Conservation (phyloP, 2,888 invertebrate species). For the Smittia aterrima region DNA sequence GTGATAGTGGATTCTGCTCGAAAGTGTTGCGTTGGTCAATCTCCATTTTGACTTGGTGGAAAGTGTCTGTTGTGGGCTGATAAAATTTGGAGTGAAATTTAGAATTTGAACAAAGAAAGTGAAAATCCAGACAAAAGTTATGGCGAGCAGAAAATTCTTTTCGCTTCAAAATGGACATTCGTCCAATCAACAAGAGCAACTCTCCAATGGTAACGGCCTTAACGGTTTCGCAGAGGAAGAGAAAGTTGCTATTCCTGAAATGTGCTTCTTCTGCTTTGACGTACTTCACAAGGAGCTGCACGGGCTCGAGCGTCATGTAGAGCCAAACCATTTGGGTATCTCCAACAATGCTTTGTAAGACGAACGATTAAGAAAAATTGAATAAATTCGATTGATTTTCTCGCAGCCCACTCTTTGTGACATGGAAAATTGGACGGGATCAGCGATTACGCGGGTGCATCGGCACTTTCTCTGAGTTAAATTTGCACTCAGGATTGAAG, state of each 20-base stretch:
- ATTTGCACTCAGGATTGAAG: conserved; percentile 87
- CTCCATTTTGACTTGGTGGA: conserved; percentile 8
- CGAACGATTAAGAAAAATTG: background rate
- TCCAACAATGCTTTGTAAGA: conserved; percentile 93
- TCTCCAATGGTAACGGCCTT: background rate
- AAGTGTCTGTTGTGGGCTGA: background rate
- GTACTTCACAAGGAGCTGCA: conserved; percentile 93
- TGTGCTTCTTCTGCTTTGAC: conserved; percentile 99
- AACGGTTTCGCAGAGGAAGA: background rate
- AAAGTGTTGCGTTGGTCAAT: background rate
- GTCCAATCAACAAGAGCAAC: conserved; percentile 9
- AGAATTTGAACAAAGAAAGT: conserved; percentile 5
- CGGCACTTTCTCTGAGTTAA: conserved; percentile 97
- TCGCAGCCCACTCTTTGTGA: conserved; percentile 94
- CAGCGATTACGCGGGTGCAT: conserved; percentile 95
- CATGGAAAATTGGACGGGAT: conserved; percentile 98
- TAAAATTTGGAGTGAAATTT: background rate
- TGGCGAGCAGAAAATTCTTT: conserved; percentile 37
- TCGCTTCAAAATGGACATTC: conserved; percentile 25
- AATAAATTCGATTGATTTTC: conserved; percentile 12
- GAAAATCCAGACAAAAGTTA: background rate
- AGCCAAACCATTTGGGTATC: conserved; percentile 68
- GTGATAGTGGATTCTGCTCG: conserved; percentile 4
- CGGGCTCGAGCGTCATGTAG: conserved; percentile 86
- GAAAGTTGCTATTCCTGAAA: conserved; percentile 81